phyloP scores from a whole-genome alignment of 2,888 invertebrate genomes.

The Electrophaes corylata region DNA sequence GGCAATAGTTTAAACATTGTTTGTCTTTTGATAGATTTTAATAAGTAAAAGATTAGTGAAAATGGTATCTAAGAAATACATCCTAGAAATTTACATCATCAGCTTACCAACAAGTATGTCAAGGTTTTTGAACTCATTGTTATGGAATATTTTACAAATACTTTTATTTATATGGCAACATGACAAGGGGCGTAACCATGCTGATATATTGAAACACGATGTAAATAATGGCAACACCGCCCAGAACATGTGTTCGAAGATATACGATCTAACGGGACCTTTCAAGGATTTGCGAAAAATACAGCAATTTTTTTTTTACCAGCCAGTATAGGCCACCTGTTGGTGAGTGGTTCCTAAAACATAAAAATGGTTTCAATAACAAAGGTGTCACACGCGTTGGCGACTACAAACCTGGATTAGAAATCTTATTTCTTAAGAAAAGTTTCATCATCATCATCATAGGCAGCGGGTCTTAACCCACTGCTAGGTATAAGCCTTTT shows the following conservation, averaged over 20 bases:
- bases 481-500: no score
- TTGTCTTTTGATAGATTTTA: no score
- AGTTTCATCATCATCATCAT: no score
- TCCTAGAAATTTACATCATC: neutral
- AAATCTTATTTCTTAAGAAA: no score
- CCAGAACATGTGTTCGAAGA: slow-evolving; percentile 49
- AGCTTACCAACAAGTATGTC: neutral
- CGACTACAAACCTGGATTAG: no score
- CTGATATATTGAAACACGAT: slow-evolving; percentile 35
- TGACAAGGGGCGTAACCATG: slow-evolving; percentile 30
- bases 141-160: slow-evolving; percentile 6
- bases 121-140: slow-evolving; percentile 10
- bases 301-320: slow-evolving; percentile 32
- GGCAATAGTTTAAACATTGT: no score
- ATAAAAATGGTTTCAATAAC: no score
- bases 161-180: slow-evolving; percentile 20
- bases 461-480: no score
- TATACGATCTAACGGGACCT: slow-evolving; percentile 23
- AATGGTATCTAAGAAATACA: no score
- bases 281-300: slow-evolving; percentile 39
- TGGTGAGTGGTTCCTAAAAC: neutral
- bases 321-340: neutral
- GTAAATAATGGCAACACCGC: slow-evolving; percentile 38
- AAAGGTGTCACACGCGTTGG: no score
- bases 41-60: no score